Conservation (phyloP, 2,888 invertebrate species). For the Caenorhabditis sp. region DNA sequence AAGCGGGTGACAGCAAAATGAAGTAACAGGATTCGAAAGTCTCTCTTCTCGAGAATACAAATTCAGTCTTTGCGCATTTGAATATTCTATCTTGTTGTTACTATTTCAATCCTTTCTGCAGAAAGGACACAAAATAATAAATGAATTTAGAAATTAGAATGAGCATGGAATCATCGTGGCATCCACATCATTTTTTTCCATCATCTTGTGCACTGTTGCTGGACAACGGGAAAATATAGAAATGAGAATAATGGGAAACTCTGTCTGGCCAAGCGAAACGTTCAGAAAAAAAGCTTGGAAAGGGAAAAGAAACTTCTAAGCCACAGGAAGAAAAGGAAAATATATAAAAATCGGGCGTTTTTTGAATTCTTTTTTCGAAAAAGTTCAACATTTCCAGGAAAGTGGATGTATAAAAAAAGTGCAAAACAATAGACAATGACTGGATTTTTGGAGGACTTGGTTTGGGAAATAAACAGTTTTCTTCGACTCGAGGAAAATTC, state of each 20-base stretch:
- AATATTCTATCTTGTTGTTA: constrained; percentile 33
- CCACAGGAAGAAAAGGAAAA: background rate
- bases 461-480: no score
- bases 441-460: no score
- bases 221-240: constrained; percentile 1
- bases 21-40: constrained; percentile 27
- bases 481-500: no score
- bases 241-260: constrained; percentile 12
- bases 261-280: constrained; percentile 26
- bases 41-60: background rate
- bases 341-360: constrained; percentile 1
- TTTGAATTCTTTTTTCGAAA: background rate
- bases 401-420: no score
- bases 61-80: constrained; percentile 31
- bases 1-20: constrained; percentile 18
- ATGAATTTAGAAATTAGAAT: constrained; percentile 1
- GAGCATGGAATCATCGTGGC: constrained; percentile 1
- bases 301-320: background rate
- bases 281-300: background rate
- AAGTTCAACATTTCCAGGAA: background rate
- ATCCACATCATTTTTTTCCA: constrained; percentile 8
- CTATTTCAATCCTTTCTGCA: constrained; percentile 16
- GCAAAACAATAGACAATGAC: no score
- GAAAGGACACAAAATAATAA: constrained; percentile 17
- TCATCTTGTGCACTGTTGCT: constrained; percentile 8